phyloP scores from a whole-genome alignment of 2,888 invertebrate species.

The Argyresthia goedartella region DNA sequence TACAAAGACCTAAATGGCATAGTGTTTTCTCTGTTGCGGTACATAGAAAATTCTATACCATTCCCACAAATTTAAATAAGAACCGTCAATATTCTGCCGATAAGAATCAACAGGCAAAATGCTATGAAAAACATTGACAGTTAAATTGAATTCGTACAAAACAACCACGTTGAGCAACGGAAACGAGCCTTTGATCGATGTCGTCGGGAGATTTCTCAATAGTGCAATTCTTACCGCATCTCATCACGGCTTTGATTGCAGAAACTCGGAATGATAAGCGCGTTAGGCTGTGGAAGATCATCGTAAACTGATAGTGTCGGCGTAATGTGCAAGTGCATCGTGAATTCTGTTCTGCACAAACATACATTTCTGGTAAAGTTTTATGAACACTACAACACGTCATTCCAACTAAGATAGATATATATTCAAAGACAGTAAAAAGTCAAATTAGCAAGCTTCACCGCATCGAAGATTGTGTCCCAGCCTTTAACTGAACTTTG shows the following conservation, averaged over 20 bases:
- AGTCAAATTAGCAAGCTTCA: too few relatives aligned
- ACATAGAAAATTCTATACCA: too few relatives aligned
- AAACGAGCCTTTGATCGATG: conserved; percentile 17
- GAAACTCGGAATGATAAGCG: conserved; percentile 30
- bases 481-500: too few relatives aligned
- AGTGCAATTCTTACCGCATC: conserved; percentile 29
- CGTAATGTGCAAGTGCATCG: neutral
- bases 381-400: too few relatives aligned
- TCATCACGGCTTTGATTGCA: conserved; percentile 29
- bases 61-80: too few relatives aligned
- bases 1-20: too few relatives aligned
- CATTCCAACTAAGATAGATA: too few relatives aligned
- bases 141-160: neutral
- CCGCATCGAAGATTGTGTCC: too few relatives aligned
- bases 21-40: too few relatives aligned
- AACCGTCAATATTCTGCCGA: too few relatives aligned
- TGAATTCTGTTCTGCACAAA: neutral
- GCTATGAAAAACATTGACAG: neutral
- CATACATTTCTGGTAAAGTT: neutral
- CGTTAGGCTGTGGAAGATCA: conserved; percentile 18
- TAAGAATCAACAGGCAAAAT: too few relatives aligned
- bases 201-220: conserved; percentile 22
- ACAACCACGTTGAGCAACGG: neutral
- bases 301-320: neutral
- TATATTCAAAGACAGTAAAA: too few relatives aligned